Conservation (phyloP, 1,140 invertebrate genomes). For the Neodiprion fabricii region DNA sequence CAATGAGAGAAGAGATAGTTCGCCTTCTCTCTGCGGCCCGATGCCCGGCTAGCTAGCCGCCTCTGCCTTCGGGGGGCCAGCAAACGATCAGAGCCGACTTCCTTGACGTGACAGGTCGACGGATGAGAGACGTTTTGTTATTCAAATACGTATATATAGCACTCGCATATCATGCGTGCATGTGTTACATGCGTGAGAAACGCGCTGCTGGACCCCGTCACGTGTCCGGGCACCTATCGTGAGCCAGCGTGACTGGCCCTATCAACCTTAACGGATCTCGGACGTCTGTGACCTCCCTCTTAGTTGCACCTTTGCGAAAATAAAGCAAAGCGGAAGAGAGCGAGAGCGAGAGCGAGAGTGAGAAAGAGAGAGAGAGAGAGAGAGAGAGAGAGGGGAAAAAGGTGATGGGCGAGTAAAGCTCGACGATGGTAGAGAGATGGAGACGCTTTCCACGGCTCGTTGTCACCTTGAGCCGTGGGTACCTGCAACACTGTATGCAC, state of each 20-base stretch:
- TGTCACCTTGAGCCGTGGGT: neutral
- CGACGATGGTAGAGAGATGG: constrained; percentile 23
- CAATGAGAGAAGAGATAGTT: neutral
- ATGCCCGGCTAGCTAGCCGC: neutral
- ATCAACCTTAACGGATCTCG: no score
- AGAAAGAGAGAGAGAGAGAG: constrained; percentile 21
- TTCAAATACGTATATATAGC: neutral
- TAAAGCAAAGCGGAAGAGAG: constrained; percentile 11
- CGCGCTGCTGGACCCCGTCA: neutral
- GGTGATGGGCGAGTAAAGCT: constrained; percentile 26
- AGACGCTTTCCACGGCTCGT: constrained; percentile 9
- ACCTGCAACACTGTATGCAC: no score
- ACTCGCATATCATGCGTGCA: constrained; percentile 17
- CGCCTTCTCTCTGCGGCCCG: neutral
- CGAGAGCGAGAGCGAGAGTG: constrained; percentile 22
- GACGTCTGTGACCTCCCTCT: neutral
- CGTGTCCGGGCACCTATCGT: neutral
- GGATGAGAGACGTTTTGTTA: constrained; percentile 2
- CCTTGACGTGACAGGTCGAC: neutral
- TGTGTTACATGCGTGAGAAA: neutral
- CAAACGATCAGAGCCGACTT: neutral
- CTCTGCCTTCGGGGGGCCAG: neutral
- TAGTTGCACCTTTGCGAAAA: constrained; percentile 1
- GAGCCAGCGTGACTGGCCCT: neutral
- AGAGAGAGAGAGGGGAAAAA: constrained; percentile 16